A percentile compares a stretch with the other conserved stretches of the same genome.
phyloP scores from a whole-genome alignment of 35 echinoderm and acorn worm species.

The Apostichopus californicus region DNA sequence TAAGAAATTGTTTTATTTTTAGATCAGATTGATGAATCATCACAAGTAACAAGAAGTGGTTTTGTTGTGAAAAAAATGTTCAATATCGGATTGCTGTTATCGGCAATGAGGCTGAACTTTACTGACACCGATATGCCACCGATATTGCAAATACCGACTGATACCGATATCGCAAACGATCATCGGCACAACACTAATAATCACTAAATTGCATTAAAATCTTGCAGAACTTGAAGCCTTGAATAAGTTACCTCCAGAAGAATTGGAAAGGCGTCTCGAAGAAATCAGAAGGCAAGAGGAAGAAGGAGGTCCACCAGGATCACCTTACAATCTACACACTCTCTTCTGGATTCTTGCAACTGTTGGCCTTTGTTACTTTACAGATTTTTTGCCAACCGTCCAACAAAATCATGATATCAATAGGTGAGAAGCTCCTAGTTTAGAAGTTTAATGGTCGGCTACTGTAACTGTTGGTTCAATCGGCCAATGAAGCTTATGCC shows the following conservation, averaged over 20 bases:
- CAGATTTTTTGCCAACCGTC: conserved; percentile 67
- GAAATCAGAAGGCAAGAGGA: conserved; percentile 25
- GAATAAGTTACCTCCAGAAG: conserved; percentile 39
- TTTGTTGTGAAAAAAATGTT: too few relatives aligned
- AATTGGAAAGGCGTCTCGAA: conserved; percentile 27
- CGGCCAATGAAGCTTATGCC: too few relatives aligned
- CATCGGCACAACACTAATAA: not conserved
- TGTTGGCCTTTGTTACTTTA: conserved; percentile 71
- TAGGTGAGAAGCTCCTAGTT: conserved; percentile 42
- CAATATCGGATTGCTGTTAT: too few relatives aligned
- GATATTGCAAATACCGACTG: too few relatives aligned
- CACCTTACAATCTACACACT: conserved; percentile 81
- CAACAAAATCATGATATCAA: conserved; percentile 51
- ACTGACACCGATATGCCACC: too few relatives aligned
- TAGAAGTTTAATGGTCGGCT: too few relatives aligned
- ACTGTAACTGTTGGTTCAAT: too few relatives aligned
- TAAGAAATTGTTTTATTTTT: too few relatives aligned
- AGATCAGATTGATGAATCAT: too few relatives aligned
- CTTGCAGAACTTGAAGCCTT: conserved; percentile 49
- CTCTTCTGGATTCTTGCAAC: conserved; percentile 80
- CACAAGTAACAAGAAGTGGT: too few relatives aligned
- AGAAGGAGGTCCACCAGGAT: conserved; percentile 46
- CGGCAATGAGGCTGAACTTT: too few relatives aligned
- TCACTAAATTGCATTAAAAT: not conserved
- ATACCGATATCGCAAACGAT: too few relatives aligned